These are phyloP conservation scores for Coilia nasus DNA, from an alignment of 2,797 vertebrate genomes.

Conservation along the genomic window DNA sequence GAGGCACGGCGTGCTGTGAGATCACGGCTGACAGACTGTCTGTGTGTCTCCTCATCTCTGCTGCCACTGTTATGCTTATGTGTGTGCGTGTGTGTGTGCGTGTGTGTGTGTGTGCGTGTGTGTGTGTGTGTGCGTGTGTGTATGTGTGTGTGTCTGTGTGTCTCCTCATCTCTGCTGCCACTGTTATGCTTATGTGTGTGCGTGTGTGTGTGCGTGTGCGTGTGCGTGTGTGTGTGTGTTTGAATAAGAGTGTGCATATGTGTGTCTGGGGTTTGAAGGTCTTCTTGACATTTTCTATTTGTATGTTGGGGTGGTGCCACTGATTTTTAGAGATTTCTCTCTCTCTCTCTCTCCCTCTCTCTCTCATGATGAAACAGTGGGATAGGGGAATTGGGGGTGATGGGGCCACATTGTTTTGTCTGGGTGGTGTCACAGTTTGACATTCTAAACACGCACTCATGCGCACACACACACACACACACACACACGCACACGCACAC, in stretches of 20 bases:
- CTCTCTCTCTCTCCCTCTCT: neutral
- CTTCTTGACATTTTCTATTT: neutral
- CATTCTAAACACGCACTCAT: constrained; percentile 18
- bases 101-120: neutral
- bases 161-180: no score
- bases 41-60: neutral
- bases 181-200: neutral
- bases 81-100: constrained; percentile 1
- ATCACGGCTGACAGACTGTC: constrained; percentile 1
- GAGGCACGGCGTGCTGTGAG: neutral
- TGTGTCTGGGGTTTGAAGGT: neutral
- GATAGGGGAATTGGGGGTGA: neutral
- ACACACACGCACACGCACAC: neutral
- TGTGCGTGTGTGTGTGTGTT: neutral
- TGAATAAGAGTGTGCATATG: neutral
- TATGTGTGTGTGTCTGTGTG: neutral
- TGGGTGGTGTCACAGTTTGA: constrained; percentile 7
- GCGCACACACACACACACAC: constrained; percentile 29
- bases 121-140: neutral
- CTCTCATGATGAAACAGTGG: neutral
- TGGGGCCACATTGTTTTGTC: constrained; percentile 16
- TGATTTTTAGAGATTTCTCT: neutral
- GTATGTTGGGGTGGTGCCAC: neutral
- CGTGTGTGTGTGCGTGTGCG: neutral
- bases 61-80: neutral